These are phyloP conservation scores for Uria aalge DNA, from an alignment of 2,113 vertebrate genomes.

Conservation along the genomic window DNA sequence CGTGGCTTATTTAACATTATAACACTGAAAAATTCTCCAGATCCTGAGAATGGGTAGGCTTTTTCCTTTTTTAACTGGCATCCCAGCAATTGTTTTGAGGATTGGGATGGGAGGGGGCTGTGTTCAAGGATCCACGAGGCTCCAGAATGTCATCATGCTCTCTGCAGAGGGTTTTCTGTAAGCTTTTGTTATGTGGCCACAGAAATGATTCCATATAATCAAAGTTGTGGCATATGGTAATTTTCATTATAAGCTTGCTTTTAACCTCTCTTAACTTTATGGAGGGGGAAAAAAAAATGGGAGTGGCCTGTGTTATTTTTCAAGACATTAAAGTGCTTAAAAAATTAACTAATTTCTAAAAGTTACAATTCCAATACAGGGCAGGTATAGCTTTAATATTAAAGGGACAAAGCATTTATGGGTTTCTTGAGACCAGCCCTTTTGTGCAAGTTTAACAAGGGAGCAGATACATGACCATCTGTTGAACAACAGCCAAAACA, in stretches of 20 bases:
- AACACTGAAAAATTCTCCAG: background rate
- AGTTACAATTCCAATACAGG: background rate
- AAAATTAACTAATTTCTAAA: background rate
- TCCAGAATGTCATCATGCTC: background rate
- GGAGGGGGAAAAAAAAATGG: background rate
- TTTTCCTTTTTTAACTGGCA: background rate
- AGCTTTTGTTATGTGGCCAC: background rate
- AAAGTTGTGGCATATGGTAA: background rate
- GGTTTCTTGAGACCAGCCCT: background rate
- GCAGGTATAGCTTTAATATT: background rate
- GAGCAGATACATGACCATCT: background rate
- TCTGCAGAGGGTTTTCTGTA: background rate
- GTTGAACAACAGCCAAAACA: background rate
- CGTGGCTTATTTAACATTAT: background rate
- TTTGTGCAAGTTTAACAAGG: background rate
- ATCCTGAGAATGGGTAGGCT: background rate
- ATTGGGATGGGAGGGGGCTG: background rate
- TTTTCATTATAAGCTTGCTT: conserved; percentile 8
- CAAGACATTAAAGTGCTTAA: background rate
- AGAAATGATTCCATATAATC: conserved; percentile 3
- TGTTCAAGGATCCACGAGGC: background rate
- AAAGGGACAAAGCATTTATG: background rate
- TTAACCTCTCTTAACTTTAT: background rate
- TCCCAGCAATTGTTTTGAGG: background rate
- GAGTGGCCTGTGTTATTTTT: background rate